Evolutionary conservation across 2,113 vertebrate genomes (phyloP), one percentile per base, ranked within the genome.

Genomic region (Entosphenus tridentatus): DNA sequence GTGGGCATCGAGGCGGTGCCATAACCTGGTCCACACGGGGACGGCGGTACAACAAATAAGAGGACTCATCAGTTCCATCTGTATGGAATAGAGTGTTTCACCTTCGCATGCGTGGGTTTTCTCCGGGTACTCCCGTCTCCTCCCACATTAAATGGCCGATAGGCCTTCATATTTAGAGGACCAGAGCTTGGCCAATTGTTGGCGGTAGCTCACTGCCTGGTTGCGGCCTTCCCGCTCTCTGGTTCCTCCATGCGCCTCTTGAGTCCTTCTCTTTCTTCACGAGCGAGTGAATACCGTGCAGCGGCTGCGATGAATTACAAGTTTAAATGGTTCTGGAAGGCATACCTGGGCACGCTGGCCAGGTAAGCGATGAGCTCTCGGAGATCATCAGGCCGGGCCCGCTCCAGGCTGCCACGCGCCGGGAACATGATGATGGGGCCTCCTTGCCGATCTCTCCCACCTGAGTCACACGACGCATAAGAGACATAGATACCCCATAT

Each of bases 361-460:
- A 97, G 83, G 80, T 97, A 97, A 71, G 90, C 91, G n/a, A 97
- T 91, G 68, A 97, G 87, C 78, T 86, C 86, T 77, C 87, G 80
- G 73, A 97, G 82, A 75, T 97, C 93, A 75, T 97, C 93, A 73
- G 93, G 89, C 75, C 90, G 88, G 92, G 96, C 95, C 85, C 93
- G 86, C 82, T 97, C 93, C 12, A 96, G 93, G 82, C 96, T 97
- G 77, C 91, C 95, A 70, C 93, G 80, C 72, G 91, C 87, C 69
- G 93, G 90, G 76, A 96, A 97, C 57, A 88, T 96, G 80, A 96
- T 75, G 77, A 97, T 96, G 16, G 93, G 91, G 73, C 93, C 91
- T 56, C 93, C 91, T 84, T 90, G 81, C 76, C 96, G 96, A 77
- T 97, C 93, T 73, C 93, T 84, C 72, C 93, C 93, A 76, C 93